These are phyloP conservation scores for Mustela lutreola DNA, from an alignment of 2,113 vertebrate species.

Conservation along the genomic window DNA sequence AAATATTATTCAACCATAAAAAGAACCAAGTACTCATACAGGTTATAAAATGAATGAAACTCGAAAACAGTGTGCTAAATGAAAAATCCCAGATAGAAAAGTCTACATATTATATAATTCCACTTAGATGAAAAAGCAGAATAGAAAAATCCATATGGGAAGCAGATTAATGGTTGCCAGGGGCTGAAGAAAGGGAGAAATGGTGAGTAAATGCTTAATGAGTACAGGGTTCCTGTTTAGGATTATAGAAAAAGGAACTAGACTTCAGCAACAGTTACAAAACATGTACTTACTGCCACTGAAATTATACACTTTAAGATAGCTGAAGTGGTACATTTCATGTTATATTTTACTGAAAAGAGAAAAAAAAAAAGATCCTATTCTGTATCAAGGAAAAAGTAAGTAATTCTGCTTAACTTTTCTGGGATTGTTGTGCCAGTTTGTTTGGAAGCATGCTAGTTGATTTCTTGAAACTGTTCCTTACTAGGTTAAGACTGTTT, in stretches of 20 bases:
- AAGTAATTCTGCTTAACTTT: not conserved
- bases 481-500: conserved; percentile 29
- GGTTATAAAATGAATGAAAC: not conserved
- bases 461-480: not conserved
- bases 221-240: not conserved
- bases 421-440: not conserved
- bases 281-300: not conserved
- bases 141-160: not conserved
- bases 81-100: not conserved
- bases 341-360: conserved; percentile 1
- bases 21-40: not conserved
- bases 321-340: not conserved
- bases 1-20: not conserved
- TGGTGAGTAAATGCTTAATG: not conserved
- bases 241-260: not conserved
- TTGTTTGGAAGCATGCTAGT: not conserved
- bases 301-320: not conserved
- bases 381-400: not conserved
- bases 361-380: not conserved
- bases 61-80: not conserved
- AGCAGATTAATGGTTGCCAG: not conserved
- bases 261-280: not conserved
- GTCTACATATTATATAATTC: not conserved
- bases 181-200: no score
- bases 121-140: not conserved